phyloP scores from a whole-genome alignment of 2,888 invertebrate species.

The Drosophila neoperkinsi region DNA sequence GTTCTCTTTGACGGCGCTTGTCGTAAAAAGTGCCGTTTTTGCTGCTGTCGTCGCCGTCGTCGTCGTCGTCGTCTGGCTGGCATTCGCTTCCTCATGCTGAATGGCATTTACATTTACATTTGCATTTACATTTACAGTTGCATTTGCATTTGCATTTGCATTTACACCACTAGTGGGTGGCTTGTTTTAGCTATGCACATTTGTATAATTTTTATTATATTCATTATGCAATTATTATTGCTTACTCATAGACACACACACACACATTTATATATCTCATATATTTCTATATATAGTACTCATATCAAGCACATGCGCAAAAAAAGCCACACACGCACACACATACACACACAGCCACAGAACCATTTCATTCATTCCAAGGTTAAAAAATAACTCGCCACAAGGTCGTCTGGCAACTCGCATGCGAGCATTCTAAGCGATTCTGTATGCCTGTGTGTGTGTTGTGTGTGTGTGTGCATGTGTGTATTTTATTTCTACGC shows the following conservation, averaged over 20 bases:
- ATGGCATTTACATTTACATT: conserved; percentile 18
- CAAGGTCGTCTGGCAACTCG: conserved; percentile 83
- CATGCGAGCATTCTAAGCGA: conserved; percentile 49
- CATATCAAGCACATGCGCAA: conserved; percentile 47
- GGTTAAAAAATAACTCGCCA: conserved; percentile 85
- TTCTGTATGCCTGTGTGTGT: conserved; percentile 19
- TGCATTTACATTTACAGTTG: conserved; percentile 18
- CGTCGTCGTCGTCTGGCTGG: conserved; percentile 39
- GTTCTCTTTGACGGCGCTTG: conserved; percentile 44
- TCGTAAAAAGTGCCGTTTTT: conserved; percentile 54
- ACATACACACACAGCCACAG: conserved; percentile 12
- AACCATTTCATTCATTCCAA: conserved; percentile 79
- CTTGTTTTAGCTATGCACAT: conserved; percentile 52
- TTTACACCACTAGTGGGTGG: conserved; percentile 27
- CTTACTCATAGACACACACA: conserved; percentile 53
- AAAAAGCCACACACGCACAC: conserved; percentile 20
- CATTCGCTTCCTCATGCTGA: conserved; percentile 58
- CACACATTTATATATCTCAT: not conserved
- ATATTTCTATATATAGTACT: conserved; percentile 41
- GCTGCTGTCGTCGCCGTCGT: conserved; percentile 22
- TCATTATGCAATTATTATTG: conserved; percentile 59
- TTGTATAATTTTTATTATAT: conserved; percentile 51
- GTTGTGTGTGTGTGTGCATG: conserved; percentile 16
- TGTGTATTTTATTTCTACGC: conserved; percentile 47
- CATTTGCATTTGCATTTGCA: conserved; percentile 4